These are phyloP conservation scores for Sinopyrophorus schimmeli DNA, from an alignment of 2,888 invertebrate species.

Conservation along the genomic window DNA sequence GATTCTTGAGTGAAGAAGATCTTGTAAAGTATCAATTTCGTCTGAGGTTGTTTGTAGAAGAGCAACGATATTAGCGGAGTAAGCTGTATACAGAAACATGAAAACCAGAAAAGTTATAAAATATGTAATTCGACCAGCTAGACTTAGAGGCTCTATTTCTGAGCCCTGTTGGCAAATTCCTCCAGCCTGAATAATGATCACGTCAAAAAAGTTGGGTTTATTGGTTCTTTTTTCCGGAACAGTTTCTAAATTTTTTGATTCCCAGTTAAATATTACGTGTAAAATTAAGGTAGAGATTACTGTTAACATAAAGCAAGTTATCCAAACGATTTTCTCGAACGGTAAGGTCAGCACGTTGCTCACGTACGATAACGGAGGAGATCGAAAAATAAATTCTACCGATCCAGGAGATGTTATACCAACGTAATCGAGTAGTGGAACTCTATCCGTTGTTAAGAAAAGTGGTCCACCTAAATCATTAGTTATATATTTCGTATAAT, in stretches of 20 bases:
- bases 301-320: slow-evolving; percentile 54
- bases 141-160: slow-evolving; percentile 53
- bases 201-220: slow-evolving; percentile 42
- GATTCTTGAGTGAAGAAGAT: slow-evolving; percentile 62
- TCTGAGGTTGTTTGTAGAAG: slow-evolving; percentile 66
- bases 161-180: slow-evolving; percentile 58
- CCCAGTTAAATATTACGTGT: slow-evolving; percentile 45
- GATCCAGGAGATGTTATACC: slow-evolving; percentile 60
- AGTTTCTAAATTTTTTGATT: slow-evolving; percentile 43
- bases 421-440: slow-evolving; percentile 58
- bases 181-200: slow-evolving; percentile 54
- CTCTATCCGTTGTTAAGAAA: slow-evolving; percentile 49
- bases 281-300: slow-evolving; percentile 38
- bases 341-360: slow-evolving; percentile 69
- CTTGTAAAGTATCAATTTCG: slow-evolving; percentile 60
- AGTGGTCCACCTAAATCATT: too few species aligned
- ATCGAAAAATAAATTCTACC: slow-evolving; percentile 66
- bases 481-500: slow-evolving; percentile 1
- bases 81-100: slow-evolving; percentile 66
- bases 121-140: slow-evolving; percentile 54
- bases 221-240: slow-evolving; percentile 35
- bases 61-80: slow-evolving; percentile 70
- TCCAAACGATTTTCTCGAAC: slow-evolving; percentile 67
- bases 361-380: slow-evolving; percentile 67
- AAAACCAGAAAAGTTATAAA: slow-evolving; percentile 49